These are phyloP conservation scores for Calypte anna DNA, from an alignment of 2,113 vertebrate species.

Conservation along the genomic window DNA sequence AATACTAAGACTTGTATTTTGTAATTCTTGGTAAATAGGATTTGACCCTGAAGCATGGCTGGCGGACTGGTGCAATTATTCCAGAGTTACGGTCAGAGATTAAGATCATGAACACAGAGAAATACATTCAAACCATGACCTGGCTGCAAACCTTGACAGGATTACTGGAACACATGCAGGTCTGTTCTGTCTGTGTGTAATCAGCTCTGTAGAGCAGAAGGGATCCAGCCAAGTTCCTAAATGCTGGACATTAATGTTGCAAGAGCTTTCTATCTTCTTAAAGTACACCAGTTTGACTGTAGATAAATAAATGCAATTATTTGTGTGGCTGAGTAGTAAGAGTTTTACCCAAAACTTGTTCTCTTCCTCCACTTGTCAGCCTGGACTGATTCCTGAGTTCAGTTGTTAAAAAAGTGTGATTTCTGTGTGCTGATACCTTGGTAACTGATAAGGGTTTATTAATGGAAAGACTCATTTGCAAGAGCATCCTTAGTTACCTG, in stretches of 20 bases:
- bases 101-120: slow-evolving; percentile 95
- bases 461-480: neutral
- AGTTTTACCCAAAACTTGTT: neutral
- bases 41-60: slow-evolving; percentile 96
- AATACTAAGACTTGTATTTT: neutral
- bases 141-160: slow-evolving; percentile 95
- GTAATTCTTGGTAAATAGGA: slow-evolving; percentile 79
- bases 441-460: neutral
- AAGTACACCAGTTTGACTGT: neutral
- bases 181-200: slow-evolving; percentile 72
- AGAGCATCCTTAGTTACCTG: neutral
- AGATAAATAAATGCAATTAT: neutral
- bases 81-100: slow-evolving; percentile 94
- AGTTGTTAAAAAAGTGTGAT: neutral
- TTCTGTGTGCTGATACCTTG: neutral
- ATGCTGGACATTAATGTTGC: neutral
- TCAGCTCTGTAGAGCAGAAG: neutral
- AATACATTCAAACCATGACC: slow-evolving; percentile 90
- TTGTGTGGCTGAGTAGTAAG: neutral
- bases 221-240: neutral
- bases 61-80: slow-evolving; percentile 97
- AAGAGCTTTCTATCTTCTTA: neutral
- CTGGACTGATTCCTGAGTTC: neutral
- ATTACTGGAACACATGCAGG: slow-evolving; percentile 96
- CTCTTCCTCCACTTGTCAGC: neutral